Base-by-base conservation (phyloP, 2,888 invertebrate species). In the Schizotus pectinicornis region DNA sequence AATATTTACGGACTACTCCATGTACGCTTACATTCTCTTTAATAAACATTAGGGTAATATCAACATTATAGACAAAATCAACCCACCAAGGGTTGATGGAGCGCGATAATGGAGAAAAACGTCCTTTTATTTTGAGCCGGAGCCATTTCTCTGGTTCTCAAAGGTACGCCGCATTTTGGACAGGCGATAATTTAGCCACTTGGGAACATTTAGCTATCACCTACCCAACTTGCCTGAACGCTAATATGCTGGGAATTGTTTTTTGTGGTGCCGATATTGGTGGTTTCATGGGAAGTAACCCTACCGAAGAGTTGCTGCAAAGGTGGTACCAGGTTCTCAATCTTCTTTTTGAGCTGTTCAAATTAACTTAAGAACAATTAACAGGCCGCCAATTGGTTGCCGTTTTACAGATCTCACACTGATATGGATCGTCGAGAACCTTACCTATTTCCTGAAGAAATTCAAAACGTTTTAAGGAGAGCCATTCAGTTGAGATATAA, bases 341-440 rank as follows among this genome's bases (percentile, higher is more conserved):
- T 22, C 5, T 3, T 22, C 3, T 22, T 22, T 22, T 22, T 22
- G 5, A 22, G 5, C 5, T 22, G 3, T 22, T 34, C 36, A 12
- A 33, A 8, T 8, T 7, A 7, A 7, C 11, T 38, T 7, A 13
- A 7, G 5, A n/a, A n/a, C n/a, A n/a, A 7, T 12, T 12, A 2
- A 8, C 6, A 94, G 87, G 88, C 94, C 0, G 98, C 86, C 0
- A 91, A 92, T 0, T 98, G 91, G 85, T 88, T 95, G 68, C 93
- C 98, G 12, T 98, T 98, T 83, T 93, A 92, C 85, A 86, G 98
- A 65, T 91, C 92, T 0, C 98, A 98, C 80, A 93, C 98, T 0
- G 98, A 98, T 77, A 95, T 97, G 0, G 92, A 91, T 74, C 88
- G 98, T 0, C 86, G 98, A 32, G 98, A 99, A 80, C 98, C 98